A percentile compares a stretch with the other conserved stretches of the same genome.
Evolutionary conservation across 2,113 vertebrate genomes (phyloP).

Genomic region (pig (Sus scrofa)): DNA sequence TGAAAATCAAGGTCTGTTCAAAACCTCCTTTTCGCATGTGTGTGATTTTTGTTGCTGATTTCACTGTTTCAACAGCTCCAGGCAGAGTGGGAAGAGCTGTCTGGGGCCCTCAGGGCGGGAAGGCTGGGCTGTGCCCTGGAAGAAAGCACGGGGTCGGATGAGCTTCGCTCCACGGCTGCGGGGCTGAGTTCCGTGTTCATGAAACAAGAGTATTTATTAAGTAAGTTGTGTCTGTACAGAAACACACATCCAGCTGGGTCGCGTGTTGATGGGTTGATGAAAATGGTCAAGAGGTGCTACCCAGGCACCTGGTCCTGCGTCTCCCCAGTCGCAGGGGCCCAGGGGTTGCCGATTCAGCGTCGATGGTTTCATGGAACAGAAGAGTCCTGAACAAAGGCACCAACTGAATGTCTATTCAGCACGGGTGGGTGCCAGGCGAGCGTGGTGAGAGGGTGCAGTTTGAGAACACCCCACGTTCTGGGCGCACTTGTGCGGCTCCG

Average conservation of each 20-base stretch:
- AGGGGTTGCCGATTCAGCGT: not conserved
- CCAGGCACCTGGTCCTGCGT: not conserved
- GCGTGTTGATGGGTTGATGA: accelerated
- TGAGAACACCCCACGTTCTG: accelerated
- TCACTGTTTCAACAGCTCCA: not conserved
- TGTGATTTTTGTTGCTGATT: not conserved
- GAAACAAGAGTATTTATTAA: too few relatives aligned
- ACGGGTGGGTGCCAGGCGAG: accelerated
- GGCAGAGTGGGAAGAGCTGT: accelerated
- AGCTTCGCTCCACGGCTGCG: not conserved
- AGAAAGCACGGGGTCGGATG: accelerated
- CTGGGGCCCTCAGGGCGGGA: accelerated
- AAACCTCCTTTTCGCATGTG: too few relatives aligned
- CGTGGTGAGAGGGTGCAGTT: accelerated
- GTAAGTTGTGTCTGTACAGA: not conserved
- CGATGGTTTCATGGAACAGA: accelerated
- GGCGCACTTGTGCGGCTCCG: accelerated
- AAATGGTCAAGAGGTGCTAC: not conserved
- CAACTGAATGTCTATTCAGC: accelerated
- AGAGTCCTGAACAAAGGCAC: not conserved
- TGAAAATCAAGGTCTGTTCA: too few relatives aligned
- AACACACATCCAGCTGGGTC: not conserved
- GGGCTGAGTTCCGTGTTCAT: accelerated
- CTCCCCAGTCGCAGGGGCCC: not conserved
- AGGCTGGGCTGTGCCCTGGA: accelerated